Evolutionary conservation across 2,113 vertebrate genomes (phyloP).

Genomic region (Pterophyllum scalare): DNA sequence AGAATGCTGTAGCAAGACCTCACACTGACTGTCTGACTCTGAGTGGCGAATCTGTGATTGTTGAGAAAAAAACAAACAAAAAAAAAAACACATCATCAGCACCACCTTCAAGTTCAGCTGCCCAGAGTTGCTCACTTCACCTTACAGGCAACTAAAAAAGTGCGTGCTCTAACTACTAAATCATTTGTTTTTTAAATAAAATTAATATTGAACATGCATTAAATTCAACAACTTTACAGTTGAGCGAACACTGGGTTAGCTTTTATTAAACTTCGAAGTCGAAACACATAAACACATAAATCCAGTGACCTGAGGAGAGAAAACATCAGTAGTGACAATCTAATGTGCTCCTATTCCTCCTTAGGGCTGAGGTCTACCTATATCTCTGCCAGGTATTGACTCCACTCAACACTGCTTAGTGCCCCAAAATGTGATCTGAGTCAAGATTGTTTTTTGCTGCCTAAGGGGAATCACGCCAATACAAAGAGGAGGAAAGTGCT

Average conservation of each 20-base stretch:
- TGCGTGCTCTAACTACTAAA: background rate
- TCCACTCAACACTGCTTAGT: slow-evolving; percentile 72
- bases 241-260: background rate
- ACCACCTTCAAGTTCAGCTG: background rate
- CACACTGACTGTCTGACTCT: background rate
- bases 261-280: slow-evolving; percentile 11
- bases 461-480: slow-evolving; percentile 45
- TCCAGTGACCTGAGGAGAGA: slow-evolving; percentile 54
- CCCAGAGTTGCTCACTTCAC: too few species aligned
- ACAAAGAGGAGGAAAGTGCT: slow-evolving; percentile 41
- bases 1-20: background rate
- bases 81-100: background rate
- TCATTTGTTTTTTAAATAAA: background rate
- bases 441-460: slow-evolving; percentile 68
- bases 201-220: background rate
- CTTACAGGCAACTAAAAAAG: too few species aligned
- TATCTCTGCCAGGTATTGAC: slow-evolving; percentile 74
- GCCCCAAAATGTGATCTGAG: slow-evolving; percentile 65
- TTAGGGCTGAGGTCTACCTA: slow-evolving; percentile 46
- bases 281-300: slow-evolving; percentile 46
- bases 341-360: slow-evolving; percentile 64
- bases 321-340: slow-evolving; percentile 62
- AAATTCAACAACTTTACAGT: background rate
- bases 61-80: background rate
- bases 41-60: background rate